These are phyloP conservation scores for Hirundo rustica DNA, from an alignment of 2,797 vertebrate species.

Conservation along the genomic window DNA sequence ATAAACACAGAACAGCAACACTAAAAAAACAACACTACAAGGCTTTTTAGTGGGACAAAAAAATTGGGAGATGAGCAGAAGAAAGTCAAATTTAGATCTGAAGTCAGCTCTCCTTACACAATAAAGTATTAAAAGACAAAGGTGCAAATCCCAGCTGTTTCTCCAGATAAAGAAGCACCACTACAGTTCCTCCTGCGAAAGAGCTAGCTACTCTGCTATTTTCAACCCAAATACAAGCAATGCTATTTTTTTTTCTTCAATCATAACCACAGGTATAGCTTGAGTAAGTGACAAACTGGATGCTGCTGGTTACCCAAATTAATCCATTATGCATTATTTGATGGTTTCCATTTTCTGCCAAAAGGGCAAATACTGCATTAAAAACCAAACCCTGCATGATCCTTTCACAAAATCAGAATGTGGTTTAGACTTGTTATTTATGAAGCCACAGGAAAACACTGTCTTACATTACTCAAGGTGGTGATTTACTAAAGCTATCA, in stretches of 20 bases:
- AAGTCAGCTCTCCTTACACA: neutral
- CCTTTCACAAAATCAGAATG: neutral
- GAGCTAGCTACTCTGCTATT: neutral
- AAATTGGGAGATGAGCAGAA: neutral
- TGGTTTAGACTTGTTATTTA: neutral
- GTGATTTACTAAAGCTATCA: neutral
- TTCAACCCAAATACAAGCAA: neutral
- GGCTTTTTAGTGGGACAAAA: neutral
- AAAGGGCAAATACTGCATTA: neutral
- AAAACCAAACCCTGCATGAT: neutral
- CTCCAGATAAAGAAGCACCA: neutral
- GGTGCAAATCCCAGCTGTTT: neutral
- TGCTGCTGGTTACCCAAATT: neutral
- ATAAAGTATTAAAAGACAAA: neutral
- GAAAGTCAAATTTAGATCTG: neutral
- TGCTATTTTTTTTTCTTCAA: rapidly evolving
- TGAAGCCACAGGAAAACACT: neutral
- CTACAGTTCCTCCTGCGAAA: neutral
- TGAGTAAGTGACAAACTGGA: neutral
- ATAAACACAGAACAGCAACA: neutral
- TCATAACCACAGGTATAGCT: neutral
- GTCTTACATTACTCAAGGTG: neutral
- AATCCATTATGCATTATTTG: neutral
- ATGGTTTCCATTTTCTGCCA: neutral
- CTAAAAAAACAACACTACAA: neutral